phyloP scores from a whole-genome alignment of 2,888 invertebrate species.

The Thereva unica region DNA sequence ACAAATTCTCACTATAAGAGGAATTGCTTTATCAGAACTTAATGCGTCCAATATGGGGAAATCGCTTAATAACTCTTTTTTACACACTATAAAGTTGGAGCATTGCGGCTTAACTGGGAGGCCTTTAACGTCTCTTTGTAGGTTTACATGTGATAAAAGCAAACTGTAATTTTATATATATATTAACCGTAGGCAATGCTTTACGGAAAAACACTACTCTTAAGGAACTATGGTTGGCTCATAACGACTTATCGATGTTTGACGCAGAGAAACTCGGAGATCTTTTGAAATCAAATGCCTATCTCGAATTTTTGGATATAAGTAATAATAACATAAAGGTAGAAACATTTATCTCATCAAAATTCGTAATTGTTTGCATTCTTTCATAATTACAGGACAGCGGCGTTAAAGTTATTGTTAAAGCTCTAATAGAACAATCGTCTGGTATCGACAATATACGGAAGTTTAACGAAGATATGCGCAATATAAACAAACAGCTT shows the following conservation, averaged over 20 bases:
- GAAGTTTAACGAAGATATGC: no score
- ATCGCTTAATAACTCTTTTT: slow-evolving; percentile 71
- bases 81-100: slow-evolving; percentile 78
- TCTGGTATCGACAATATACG: slow-evolving; percentile 48
- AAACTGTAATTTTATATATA: background rate
- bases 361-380: slow-evolving; percentile 3
- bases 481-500: no score
- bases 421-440: slow-evolving; percentile 73
- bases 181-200: slow-evolving; percentile 68
- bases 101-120: slow-evolving; percentile 75
- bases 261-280: slow-evolving; percentile 81
- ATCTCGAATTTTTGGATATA: slow-evolving; percentile 79
- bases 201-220: slow-evolving; percentile 76
- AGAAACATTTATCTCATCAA: slow-evolving; percentile 14
- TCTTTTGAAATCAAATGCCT: slow-evolving; percentile 73
- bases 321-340: slow-evolving; percentile 70
- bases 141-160: background rate
- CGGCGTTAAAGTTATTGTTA: slow-evolving; percentile 73
- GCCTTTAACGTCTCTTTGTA: slow-evolving; percentile 74
- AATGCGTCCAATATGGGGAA: slow-evolving; percentile 71
- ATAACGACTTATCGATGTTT: slow-evolving; percentile 72
- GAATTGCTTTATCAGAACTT: slow-evolving; percentile 54
- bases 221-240: slow-evolving; percentile 80
- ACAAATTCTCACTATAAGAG: slow-evolving; percentile 54
- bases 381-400: slow-evolving; percentile 55